These are phyloP conservation scores for Pagrus major DNA, from an alignment of 2,113 vertebrate species.

Conservation along the genomic window DNA sequence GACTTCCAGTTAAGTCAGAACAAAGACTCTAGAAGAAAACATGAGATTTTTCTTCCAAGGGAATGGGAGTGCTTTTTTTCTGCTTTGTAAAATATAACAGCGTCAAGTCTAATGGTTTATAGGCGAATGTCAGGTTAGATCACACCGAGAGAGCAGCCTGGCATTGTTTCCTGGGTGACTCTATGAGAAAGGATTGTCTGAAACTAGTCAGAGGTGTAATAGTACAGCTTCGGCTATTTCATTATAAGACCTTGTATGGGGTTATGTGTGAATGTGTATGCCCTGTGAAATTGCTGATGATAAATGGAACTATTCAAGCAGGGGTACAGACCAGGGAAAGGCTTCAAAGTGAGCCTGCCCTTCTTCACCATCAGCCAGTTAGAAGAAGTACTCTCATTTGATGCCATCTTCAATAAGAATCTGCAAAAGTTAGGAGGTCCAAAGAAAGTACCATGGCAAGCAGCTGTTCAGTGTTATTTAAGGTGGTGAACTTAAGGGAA, in stretches of 20 bases:
- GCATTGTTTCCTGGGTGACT: constrained; percentile 17
- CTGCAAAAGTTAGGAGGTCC: not conserved
- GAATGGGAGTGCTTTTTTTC: not conserved
- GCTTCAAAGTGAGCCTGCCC: not conserved
- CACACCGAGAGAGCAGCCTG: constrained; percentile 13
- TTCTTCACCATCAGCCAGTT: not conserved
- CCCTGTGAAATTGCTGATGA: not conserved
- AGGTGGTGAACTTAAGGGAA: not conserved
- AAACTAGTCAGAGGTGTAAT: constrained; percentile 7
- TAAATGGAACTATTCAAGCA: constrained; percentile 8
- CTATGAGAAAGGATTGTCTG: constrained; percentile 11
- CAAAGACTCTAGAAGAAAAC: constrained; percentile 13
- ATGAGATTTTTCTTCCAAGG: constrained; percentile 20
- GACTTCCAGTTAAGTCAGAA: constrained; percentile 13
- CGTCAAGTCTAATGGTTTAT: not conserved
- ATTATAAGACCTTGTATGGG: constrained; percentile 24
- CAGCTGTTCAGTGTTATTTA: not conserved
- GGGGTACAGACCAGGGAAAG: not conserved
- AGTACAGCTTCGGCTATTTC: constrained; percentile 28
- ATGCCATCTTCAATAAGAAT: constrained; percentile 11
- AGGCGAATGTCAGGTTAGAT: constrained; percentile 4
- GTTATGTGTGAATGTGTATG: not conserved
- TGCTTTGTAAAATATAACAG: not conserved
- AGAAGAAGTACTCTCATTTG: not conserved
- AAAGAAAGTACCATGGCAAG: not conserved